phyloP scores from a whole-genome alignment of 2,888 invertebrate genomes.

The Heliconius ethilla region DNA sequence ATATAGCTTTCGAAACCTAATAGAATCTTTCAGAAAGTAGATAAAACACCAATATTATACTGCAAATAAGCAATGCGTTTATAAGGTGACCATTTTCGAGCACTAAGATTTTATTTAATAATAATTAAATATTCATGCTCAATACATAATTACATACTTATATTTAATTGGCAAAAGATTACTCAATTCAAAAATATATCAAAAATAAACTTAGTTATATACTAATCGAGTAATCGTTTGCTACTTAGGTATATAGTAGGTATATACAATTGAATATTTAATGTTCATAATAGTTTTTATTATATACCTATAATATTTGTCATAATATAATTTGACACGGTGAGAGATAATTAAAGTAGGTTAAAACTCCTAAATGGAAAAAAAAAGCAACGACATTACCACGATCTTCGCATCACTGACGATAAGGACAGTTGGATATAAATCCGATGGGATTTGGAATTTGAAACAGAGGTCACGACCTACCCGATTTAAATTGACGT shows the following conservation, averaged over 20 bases:
- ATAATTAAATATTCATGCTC: too few relatives aligned
- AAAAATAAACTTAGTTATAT: neutral
- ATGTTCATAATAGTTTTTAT: neutral
- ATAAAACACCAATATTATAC: too few relatives aligned
- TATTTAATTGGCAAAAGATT: too few relatives aligned
- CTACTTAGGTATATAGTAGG: neutral
- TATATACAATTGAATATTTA: neutral
- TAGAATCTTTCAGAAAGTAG: too few relatives aligned
- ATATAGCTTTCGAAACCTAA: too few relatives aligned
- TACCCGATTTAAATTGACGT: constrained; percentile 3
- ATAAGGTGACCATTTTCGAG: too few relatives aligned
- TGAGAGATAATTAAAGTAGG: neutral
- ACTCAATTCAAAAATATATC: neutral
- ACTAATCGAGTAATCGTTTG: too few relatives aligned
- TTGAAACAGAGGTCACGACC: neutral
- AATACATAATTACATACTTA: too few relatives aligned
- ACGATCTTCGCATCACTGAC: neutral
- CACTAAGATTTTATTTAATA: too few relatives aligned
- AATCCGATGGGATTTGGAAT: neutral
- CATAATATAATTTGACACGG: neutral
- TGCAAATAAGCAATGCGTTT: too few relatives aligned
- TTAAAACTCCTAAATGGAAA: neutral
- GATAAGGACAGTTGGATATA: constrained; percentile 6
- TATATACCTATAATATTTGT: too few relatives aligned
- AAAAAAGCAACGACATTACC: neutral